Conservation (phyloP, 2,797 vertebrate genomes). For the Catharus ustulatus region DNA sequence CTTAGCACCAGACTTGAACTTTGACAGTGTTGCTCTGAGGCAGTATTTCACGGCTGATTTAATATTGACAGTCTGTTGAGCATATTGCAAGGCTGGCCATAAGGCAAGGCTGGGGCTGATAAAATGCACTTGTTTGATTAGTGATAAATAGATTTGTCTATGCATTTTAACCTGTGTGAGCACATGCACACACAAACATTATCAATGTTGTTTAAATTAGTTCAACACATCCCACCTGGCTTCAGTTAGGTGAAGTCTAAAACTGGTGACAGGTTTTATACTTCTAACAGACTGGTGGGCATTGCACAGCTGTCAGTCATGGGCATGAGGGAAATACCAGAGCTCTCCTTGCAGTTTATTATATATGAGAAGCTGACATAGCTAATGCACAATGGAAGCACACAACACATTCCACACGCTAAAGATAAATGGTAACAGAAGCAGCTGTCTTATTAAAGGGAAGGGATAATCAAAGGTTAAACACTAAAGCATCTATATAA, state of each 20-base stretch:
- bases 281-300: background rate
- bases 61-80: background rate
- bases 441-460: background rate
- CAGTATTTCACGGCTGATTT: background rate
- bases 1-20: background rate
- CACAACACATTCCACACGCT: too few relatives aligned
- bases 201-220: background rate
- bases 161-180: background rate
- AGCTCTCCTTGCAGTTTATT: background rate
- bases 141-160: background rate
- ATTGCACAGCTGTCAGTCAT: background rate
- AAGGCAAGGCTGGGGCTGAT: background rate
- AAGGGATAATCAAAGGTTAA: background rate
- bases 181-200: background rate
- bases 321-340: background rate
- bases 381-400: background rate
- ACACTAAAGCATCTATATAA: background rate
- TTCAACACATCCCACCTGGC: background rate
- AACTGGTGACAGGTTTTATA: background rate
- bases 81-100: background rate
- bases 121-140: background rate
- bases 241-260: background rate
- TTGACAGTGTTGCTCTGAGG: background rate
- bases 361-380: background rate
- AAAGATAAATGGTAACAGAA: background rate